A percentile compares a stretch with the other conserved stretches of the same genome.
Conservation (phyloP, 1,140 invertebrate species). For the Euschistus heros region DNA sequence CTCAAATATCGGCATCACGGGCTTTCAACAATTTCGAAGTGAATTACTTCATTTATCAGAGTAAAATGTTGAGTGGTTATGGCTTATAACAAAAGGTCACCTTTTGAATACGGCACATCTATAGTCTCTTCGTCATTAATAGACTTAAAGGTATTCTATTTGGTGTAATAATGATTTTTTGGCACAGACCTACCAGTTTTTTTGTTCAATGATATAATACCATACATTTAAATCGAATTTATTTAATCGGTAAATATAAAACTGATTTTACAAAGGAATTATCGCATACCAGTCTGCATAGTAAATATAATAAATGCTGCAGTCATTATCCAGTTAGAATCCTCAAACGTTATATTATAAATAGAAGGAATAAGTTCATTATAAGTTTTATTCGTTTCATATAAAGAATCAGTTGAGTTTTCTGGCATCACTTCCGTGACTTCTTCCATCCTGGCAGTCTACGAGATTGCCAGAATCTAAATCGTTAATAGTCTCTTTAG, state of each 20-base stretch:
- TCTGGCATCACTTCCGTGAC: too few relatives aligned
- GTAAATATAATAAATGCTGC: slow-evolving; percentile 93
- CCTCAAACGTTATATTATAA: slow-evolving; percentile 42
- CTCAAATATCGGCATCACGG: too few relatives aligned
- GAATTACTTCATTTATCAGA: too few relatives aligned
- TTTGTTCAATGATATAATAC: background rate
- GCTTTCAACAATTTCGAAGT: too few relatives aligned
- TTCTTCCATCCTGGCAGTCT: too few relatives aligned
- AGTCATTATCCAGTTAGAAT: slow-evolving; percentile 85
- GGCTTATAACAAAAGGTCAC: too few relatives aligned
- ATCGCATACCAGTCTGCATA: slow-evolving; percentile 78
- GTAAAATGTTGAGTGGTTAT: too few relatives aligned
- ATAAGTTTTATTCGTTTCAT: too few relatives aligned
- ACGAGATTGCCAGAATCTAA: too few relatives aligned
- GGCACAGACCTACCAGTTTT: background rate
- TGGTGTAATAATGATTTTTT: background rate
- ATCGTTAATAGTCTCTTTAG: too few relatives aligned
- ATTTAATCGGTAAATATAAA: background rate
- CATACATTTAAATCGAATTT: background rate
- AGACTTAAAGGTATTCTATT: too few relatives aligned
- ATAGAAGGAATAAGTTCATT: background rate
- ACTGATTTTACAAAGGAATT: background rate
- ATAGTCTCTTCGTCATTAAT: background rate
- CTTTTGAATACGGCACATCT: background rate
- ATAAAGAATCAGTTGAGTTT: too few relatives aligned